Conservation (phyloP, 2,888 invertebrate genomes). For the Azorinus chamasolen region DNA sequence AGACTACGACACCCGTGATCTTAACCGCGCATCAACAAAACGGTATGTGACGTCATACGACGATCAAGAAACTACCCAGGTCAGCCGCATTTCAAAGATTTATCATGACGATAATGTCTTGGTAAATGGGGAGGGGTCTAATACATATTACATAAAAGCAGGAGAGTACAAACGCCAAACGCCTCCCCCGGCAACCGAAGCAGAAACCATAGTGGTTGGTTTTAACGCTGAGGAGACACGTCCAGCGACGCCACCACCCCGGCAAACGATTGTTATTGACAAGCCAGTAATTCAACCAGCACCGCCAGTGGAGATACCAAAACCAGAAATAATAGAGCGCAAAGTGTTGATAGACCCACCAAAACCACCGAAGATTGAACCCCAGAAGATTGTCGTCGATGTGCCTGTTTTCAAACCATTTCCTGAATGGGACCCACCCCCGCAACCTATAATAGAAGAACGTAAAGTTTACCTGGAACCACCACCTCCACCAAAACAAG, state of each 20-base stretch:
- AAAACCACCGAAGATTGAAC: conserved; percentile 37
- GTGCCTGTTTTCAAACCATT: conserved; percentile 49
- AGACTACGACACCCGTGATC: too few species aligned
- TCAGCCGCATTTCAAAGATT: conserved; percentile 10
- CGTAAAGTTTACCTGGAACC: conserved; percentile 36
- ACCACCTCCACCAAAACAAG: conserved; percentile 37
- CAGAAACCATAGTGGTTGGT: conserved; percentile 47
- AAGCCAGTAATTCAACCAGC: conserved; percentile 41
- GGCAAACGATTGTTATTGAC: conserved; percentile 56
- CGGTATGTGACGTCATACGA: conserved; percentile 4
- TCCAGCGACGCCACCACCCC: conserved; percentile 35
- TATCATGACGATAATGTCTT: conserved; percentile 11
- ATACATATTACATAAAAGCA: conserved; percentile 57
- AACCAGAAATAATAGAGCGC: conserved; percentile 49
- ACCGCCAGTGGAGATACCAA: conserved; percentile 23
- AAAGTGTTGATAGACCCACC: conserved; percentile 48
- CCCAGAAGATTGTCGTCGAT: conserved; percentile 52
- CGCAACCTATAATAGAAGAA: conserved; percentile 41
- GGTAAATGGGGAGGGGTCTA: conserved; percentile 1
- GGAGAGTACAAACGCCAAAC: conserved; percentile 31
- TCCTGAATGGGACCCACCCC: conserved; percentile 33
- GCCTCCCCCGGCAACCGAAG: conserved; percentile 14
- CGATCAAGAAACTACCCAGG: background rate
- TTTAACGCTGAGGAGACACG: conserved; percentile 28
- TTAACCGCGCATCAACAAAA: background rate